These are phyloP conservation scores for Gallinago solitaria DNA, from an alignment of 2,797 vertebrate species.

Conservation along the genomic window DNA sequence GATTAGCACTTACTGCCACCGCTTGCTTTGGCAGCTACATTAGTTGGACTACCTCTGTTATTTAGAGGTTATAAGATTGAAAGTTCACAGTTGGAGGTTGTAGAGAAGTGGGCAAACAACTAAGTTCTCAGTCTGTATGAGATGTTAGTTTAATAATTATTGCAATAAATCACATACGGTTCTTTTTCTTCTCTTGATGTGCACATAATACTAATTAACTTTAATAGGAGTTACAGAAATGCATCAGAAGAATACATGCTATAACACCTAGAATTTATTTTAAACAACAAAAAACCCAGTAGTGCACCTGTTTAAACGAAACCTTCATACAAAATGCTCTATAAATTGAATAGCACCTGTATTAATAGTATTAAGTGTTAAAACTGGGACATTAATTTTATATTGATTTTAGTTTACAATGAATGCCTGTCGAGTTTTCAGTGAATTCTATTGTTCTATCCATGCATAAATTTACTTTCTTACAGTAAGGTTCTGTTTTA, in stretches of 20 bases:
- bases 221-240: neutral
- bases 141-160: neutral
- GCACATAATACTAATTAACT: neutral
- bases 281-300: neutral
- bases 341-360: neutral
- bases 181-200: neutral
- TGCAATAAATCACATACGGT: neutral
- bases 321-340: neutral
- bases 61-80: neutral
- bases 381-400: neutral
- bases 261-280: neutral
- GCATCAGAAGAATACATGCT: neutral
- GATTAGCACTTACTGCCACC: neutral
- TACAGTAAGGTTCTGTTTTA: neutral
- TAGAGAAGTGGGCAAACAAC: neutral
- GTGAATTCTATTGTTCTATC: neutral
- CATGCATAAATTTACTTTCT: neutral
- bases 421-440: neutral
- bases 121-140: neutral
- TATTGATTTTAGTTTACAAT: neutral
- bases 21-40: neutral
- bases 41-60: neutral
- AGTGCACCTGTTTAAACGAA: neutral
- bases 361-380: neutral
- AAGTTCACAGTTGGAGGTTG: neutral